Conservation (phyloP, 2,888 invertebrate genomes). For the Xestia xanthographa region DNA sequence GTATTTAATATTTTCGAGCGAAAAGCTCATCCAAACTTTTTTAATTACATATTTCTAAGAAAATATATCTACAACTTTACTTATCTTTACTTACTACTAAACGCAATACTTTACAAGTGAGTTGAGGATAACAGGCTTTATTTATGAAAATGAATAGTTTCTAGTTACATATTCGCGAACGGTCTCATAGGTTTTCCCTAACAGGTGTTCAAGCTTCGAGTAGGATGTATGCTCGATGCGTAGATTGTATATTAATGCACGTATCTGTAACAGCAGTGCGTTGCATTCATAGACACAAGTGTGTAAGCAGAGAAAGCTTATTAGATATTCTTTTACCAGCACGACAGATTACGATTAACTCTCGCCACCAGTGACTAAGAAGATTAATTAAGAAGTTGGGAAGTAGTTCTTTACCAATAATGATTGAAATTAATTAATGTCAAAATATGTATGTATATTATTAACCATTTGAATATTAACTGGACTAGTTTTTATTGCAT, state of each 20-base stretch:
- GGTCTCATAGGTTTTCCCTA: constrained; percentile 28
- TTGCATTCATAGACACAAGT: constrained; percentile 46
- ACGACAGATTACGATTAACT: constrained; percentile 19
- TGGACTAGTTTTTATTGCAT: not conserved
- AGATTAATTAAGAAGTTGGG: not conserved
- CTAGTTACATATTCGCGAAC: constrained; percentile 3
- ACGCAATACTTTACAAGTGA: not conserved
- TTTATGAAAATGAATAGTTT: constrained; percentile 3
- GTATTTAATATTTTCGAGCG: too few relatives aligned
- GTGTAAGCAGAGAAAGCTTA: constrained; percentile 53
- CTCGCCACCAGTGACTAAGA: not conserved
- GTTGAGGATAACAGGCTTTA: not conserved
- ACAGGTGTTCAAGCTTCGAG: constrained; percentile 31
- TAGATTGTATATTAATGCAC: constrained; percentile 36
- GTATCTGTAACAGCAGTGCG: constrained; percentile 54
- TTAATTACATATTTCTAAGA: not conserved
- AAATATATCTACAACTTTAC: not conserved
- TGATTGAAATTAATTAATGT: not conserved
- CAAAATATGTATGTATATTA: not conserved
- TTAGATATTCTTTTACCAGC: constrained; percentile 31
- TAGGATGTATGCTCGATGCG: constrained; percentile 17
- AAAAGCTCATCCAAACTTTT: not conserved
- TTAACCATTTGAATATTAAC: not conserved
- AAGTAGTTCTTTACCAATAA: not conserved
- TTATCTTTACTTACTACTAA: not conserved